A percentile compares a stretch with the other conserved stretches of the same genome.
Evolutionary conservation across 2,888 invertebrate genomes (phyloP).

Genomic region (Azorinus chamasolen): DNA sequence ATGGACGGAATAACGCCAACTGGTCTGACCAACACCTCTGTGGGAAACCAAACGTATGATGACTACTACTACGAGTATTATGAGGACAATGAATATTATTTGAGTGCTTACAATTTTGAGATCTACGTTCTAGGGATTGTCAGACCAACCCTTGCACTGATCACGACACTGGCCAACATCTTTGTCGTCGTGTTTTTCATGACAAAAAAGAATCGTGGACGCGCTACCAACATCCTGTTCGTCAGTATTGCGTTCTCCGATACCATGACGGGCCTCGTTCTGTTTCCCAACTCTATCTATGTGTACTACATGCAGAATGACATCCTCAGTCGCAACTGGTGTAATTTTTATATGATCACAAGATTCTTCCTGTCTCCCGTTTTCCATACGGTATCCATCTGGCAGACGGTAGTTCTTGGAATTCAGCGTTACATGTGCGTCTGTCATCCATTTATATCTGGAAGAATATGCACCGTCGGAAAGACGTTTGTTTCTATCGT

Average conservation of each 20-base stretch:
- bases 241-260: constrained; percentile 57
- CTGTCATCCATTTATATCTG: constrained; percentile 66
- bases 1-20: too few relatives aligned
- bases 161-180: constrained; percentile 39
- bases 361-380: constrained; percentile 40
- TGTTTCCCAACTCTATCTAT: constrained; percentile 48
- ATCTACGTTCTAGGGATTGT: constrained; percentile 37
- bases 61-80: too few relatives aligned
- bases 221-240: constrained; percentile 44
- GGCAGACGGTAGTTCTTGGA: constrained; percentile 65
- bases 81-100: too few relatives aligned
- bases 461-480: constrained; percentile 59
- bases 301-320: constrained; percentile 27
- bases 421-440: constrained; percentile 68
- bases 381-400: constrained; percentile 69
- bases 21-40: too few relatives aligned
- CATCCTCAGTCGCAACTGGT: constrained; percentile 14
- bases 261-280: constrained; percentile 38
- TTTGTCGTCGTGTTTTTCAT: constrained; percentile 47
- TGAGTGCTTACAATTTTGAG: neutral
- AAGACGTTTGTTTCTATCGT: constrained; percentile 60
- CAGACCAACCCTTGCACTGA: constrained; percentile 26
- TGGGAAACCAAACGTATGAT: too few relatives aligned
- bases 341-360: constrained; percentile 31
- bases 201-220: constrained; percentile 27